phyloP scores from a whole-genome alignment of 2,113 vertebrate genomes.

The Tapirus terrestris region DNA sequence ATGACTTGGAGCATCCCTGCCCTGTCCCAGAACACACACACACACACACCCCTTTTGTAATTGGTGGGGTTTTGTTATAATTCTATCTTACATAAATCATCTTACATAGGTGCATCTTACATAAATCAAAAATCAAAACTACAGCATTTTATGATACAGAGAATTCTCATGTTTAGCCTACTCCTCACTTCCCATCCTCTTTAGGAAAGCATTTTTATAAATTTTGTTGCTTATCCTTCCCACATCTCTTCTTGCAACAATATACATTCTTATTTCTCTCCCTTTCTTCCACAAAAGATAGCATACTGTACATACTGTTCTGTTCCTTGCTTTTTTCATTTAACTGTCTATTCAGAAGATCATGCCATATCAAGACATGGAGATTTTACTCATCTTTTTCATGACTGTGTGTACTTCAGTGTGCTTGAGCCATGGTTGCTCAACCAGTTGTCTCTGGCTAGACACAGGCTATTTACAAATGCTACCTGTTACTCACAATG shows the following conservation, averaged over 20 bases:
- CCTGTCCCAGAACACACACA: no score
- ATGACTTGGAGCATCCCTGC: background rate
- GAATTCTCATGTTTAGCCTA: background rate
- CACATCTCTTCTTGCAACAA: background rate
- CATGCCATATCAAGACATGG: background rate
- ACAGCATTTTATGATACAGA: background rate
- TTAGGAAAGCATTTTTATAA: constrained; percentile 2
- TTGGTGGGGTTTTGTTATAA: background rate
- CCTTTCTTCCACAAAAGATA: background rate
- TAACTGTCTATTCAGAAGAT: background rate
- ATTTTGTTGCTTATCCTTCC: background rate
- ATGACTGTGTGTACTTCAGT: background rate
- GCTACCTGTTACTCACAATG: background rate
- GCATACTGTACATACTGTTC: background rate
- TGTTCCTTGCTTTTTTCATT: background rate
- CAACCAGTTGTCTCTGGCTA: background rate
- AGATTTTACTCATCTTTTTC: background rate
- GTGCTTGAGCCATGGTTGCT: background rate
- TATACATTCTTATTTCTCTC: background rate
- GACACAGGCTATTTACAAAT: background rate
- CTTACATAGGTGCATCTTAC: background rate
- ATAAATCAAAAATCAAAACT: background rate
- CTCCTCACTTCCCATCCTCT: background rate
- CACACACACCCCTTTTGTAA: background rate
- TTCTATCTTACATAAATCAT: background rate